A percentile compares a stretch with the other conserved stretches of the same genome.
Evolutionary conservation across 2,113 vertebrate species (phyloP).

Genomic region (Mugil cephalus): DNA sequence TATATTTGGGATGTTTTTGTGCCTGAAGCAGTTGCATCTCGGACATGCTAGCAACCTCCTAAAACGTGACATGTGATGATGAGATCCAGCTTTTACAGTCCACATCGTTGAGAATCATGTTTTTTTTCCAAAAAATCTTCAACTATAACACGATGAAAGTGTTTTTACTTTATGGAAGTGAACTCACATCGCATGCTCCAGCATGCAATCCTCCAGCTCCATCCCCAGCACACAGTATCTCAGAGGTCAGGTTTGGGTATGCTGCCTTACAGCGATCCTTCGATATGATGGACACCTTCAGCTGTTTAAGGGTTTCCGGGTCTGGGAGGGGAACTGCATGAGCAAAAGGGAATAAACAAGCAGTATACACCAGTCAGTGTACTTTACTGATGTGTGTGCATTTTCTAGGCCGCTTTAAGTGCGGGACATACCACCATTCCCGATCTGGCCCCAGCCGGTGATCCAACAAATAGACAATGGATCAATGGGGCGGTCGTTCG

Average conservation of each 20-base stretch:
- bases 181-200: slow-evolving; percentile 50
- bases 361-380: too few species aligned
- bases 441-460: slow-evolving; percentile 40
- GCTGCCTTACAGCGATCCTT: fast-evolving
- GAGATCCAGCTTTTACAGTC: too few species aligned
- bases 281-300: slow-evolving; percentile 33
- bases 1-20: too few species aligned
- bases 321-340: slow-evolving; percentile 21
- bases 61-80: too few species aligned
- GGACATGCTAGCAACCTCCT: too few species aligned
- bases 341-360: not conserved
- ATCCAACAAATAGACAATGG: slow-evolving; percentile 49
- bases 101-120: too few species aligned
- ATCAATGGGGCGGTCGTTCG: fast-evolving
- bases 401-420: too few species aligned
- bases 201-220: not conserved
- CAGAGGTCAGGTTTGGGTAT: not conserved
- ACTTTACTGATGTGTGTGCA: not conserved
- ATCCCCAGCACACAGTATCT: slow-evolving; percentile 45
- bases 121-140: too few species aligned
- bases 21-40: too few species aligned
- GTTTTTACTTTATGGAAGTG: too few species aligned
- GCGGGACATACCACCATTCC: not conserved
- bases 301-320: slow-evolving; percentile 46
- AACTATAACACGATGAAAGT: too few species aligned